Base-by-base conservation (phyloP, 2,888 invertebrate genomes). In the Drosophila mimetica region DNA sequence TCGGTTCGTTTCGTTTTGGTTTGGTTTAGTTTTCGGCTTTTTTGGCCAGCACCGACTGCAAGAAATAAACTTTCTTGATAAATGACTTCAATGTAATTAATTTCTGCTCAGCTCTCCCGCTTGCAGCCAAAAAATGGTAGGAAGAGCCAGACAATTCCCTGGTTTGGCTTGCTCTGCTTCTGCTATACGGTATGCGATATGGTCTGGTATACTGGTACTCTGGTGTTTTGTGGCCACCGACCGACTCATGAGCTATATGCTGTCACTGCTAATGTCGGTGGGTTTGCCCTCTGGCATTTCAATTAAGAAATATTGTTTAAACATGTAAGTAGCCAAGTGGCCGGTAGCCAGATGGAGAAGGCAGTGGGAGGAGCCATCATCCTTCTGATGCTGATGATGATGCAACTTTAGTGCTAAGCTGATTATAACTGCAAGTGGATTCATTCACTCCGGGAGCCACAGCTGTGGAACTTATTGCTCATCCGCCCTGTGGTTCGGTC, bases 71-170 rank as follows among this genome's bases (percentile, higher is more conserved):
- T 84, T 84, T 86, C 86, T 86, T 84, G 84, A 84, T 88, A 84
- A 84, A 84, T 84, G 88, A 88, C 84, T 88, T 88, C 84, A 88
- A 88, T 84, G 84, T 84, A 84, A 84, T 84, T 84, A 84, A 88
- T 84, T 84, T 88, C 79, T 79, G 80, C 86, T 85, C 87, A 82
- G 80, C 67, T 77, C 44, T 44, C 14, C 36, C 71, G 83, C 81
- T 74, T 83, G 86, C 84, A 83, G 66, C 70, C 63, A 54, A 18
- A 54, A 44, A 44, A 37, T 41, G 44, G 37, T 41, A 25, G 46
- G 47, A 22, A 13, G 37, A 44, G 48, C n/a, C 51, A 67, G 59
- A 59, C 60, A 69, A 67, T 74, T 50, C 28, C 48, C 39, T 53
- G 55, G 69, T 63, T 61, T 44, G 18, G 16, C n/a, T n/a, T n/a